These are phyloP conservation scores for Apodemia zela DNA, from an alignment of 2,888 invertebrate species.

Conservation along the genomic window DNA sequence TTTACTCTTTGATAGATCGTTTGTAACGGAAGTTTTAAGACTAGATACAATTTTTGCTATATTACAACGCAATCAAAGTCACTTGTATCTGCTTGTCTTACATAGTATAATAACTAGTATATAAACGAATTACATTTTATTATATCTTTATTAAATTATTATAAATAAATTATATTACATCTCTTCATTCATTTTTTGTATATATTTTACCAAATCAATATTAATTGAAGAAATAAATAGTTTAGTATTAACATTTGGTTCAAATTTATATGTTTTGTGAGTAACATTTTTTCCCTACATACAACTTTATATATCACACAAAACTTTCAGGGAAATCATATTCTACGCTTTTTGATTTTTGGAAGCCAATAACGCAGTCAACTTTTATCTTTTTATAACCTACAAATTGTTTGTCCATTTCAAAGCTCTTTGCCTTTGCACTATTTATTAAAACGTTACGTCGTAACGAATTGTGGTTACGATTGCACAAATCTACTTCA, in stretches of 20 bases:
- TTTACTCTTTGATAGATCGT: too few relatives aligned
- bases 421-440: constrained; percentile 65
- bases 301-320: constrained; percentile 46
- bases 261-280: background rate
- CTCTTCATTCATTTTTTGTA: too few relatives aligned
- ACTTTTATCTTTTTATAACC: constrained; percentile 63
- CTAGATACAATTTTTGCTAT: too few relatives aligned
- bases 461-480: constrained; percentile 59
- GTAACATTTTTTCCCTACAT: constrained; percentile 23
- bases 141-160: too few relatives aligned
- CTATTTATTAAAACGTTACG: constrained; percentile 75
- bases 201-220: too few relatives aligned
- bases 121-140: too few relatives aligned
- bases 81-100: too few relatives aligned
- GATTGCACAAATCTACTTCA: constrained; percentile 46
- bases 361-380: constrained; percentile 66
- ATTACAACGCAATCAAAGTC: too few relatives aligned
- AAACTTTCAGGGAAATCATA: constrained; percentile 71
- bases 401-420: constrained; percentile 55
- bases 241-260: background rate
- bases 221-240: too few relatives aligned
- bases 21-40: too few relatives aligned
- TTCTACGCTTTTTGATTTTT: constrained; percentile 63
- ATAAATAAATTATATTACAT: too few relatives aligned
- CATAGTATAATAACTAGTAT: too few relatives aligned